Evolutionary conservation across 2,797 vertebrate species (phyloP).

Genomic region (Huso huso): DNA sequence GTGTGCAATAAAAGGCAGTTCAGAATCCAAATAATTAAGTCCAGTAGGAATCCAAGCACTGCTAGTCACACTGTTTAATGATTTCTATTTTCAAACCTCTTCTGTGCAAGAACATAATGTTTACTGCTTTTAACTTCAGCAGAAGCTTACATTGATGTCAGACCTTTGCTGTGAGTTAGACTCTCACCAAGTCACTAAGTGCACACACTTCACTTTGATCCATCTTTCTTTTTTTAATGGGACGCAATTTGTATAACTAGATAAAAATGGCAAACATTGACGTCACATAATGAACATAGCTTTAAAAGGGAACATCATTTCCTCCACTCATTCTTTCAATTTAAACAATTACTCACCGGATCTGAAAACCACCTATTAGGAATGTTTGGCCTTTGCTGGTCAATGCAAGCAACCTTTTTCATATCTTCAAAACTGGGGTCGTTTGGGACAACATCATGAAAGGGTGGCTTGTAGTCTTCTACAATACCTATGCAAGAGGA

Average conservation of each 20-base stretch:
- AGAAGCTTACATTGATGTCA: no score
- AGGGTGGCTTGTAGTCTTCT: conserved; percentile 95
- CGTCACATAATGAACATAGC: neutral
- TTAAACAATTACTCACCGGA: conserved; percentile 67
- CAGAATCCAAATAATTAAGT: neutral
- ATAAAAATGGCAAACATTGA: neutral
- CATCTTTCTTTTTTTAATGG: neutral
- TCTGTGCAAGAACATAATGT: no score
- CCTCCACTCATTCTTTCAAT: neutral
- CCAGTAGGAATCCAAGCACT: no score
- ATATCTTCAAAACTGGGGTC: conserved; percentile 98
- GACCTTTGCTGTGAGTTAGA: no score
- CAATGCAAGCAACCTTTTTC: conserved; percentile 94
- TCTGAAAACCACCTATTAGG: conserved; percentile 99
- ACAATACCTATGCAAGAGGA: conserved; percentile 73
- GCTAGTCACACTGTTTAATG: no score
- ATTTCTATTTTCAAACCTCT: no score
- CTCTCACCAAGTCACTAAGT: no score
- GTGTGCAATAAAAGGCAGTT: neutral
- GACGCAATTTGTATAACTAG: no score
- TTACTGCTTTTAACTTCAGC: no score
- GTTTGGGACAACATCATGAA: conserved; percentile 89
- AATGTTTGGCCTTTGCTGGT: conserved; percentile 97
- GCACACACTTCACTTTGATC: neutral
- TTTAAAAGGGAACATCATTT: no score